Evolutionary conservation across 2,113 vertebrate genomes (phyloP).

Genomic region (Hypomesus transpacificus): DNA sequence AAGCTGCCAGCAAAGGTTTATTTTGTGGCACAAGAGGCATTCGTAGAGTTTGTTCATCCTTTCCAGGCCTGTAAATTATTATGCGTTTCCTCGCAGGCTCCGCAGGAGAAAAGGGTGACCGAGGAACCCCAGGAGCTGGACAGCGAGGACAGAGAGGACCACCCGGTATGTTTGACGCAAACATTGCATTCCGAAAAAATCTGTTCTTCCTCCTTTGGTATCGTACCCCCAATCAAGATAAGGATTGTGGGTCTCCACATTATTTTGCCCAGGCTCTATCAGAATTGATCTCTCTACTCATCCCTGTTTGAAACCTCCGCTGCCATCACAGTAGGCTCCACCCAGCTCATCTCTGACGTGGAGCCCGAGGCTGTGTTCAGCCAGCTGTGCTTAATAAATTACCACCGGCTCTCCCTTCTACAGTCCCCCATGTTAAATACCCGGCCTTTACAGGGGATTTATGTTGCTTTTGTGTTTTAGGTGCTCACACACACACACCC

Average conservation of each 20-base stretch:
- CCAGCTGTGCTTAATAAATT: conserved; percentile 2
- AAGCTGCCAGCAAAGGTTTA: too few species aligned
- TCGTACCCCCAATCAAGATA: neutral
- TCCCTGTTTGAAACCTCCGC: neutral
- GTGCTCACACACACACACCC: neutral
- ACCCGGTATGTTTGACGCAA: conserved; percentile 73
- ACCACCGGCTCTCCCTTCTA: neutral
- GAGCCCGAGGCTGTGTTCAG: neutral
- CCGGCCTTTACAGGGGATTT: conserved; percentile 1
- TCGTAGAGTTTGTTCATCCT: too few species aligned
- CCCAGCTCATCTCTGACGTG: neutral
- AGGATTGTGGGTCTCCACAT: neutral
- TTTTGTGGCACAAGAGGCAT: too few species aligned
- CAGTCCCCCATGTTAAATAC: conserved; percentile 5
- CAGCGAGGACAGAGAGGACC: conserved; percentile 84
- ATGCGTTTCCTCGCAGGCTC: conserved; percentile 67
- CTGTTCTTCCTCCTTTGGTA: neutral
- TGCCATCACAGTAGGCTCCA: neutral
- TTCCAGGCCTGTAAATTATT: conserved; percentile 1
- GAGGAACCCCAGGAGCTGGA: conserved; percentile 76
- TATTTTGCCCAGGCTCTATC: neutral
- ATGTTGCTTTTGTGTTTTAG: neutral
- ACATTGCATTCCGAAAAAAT: neutral
- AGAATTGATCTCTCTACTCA: neutral
- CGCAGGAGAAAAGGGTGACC: conserved; percentile 90